Conservation (phyloP, 2,888 invertebrate species). For the Coelopa pilipes region DNA sequence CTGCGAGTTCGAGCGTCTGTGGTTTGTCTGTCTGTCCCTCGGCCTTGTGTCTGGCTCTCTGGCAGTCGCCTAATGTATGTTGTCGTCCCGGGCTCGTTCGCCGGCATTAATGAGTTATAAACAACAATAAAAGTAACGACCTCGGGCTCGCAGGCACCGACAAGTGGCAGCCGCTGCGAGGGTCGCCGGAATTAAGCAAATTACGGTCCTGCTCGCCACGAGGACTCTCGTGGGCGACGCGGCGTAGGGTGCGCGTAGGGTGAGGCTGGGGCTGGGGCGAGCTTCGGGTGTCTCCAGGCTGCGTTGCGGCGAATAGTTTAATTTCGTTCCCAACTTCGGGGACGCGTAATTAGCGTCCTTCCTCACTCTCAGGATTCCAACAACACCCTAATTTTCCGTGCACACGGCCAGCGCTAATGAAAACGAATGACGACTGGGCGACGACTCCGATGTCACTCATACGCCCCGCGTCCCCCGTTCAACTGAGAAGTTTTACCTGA, state of each 20-base stretch:
- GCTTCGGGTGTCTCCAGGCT: neutral
- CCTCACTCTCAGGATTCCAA: too few species aligned
- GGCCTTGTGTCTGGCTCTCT: slow-evolving; percentile 23
- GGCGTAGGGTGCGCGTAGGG: too few species aligned
- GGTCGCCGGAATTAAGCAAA: slow-evolving; percentile 51
- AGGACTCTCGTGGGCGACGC: too few species aligned
- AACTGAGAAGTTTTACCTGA: neutral
- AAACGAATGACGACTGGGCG: neutral
- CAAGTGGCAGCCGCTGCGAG: slow-evolving; percentile 27
- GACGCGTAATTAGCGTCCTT: neutral
- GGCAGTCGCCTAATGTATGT: slow-evolving; percentile 13
- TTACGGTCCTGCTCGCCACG: slow-evolving; percentile 49
- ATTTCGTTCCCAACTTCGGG: neutral
- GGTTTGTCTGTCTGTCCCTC: neutral
- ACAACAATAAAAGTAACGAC: slow-evolving; percentile 4
- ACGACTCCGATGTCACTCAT: neutral
- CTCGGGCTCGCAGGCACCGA: slow-evolving; percentile 7
- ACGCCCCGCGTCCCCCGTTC: neutral
- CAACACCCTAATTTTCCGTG: neutral
- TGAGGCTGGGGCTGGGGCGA: neutral
- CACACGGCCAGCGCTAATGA: neutral
- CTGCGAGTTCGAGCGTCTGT: slow-evolving; percentile 10
- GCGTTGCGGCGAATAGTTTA: neutral
- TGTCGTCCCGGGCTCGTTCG: slow-evolving; percentile 10
- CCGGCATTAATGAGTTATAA: slow-evolving; percentile 16